Evolutionary conservation across 37 sponge, comb jelly and placozoan species (phyloP).

Genomic region (Haliclona indistincta): DNA sequence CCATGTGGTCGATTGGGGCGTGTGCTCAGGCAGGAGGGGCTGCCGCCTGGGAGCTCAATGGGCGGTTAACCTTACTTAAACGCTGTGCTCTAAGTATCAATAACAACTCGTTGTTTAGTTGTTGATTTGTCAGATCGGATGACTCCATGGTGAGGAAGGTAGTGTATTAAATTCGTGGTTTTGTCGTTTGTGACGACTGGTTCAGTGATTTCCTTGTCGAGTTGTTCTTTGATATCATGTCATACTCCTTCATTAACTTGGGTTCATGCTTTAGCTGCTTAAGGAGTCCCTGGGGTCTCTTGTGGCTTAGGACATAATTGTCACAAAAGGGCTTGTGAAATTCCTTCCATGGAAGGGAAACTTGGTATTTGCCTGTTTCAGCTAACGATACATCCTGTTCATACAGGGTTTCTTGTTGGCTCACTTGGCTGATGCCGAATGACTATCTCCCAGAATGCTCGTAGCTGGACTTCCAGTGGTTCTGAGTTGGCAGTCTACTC

Average conservation of each 20-base stretch:
- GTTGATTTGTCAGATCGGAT: constrained; percentile 26
- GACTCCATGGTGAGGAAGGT: constrained; percentile 41
- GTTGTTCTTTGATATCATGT: constrained; percentile 32
- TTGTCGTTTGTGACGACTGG: background rate
- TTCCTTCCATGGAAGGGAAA: background rate
- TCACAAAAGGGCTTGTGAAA: background rate
- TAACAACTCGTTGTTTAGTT: constrained; percentile 31
- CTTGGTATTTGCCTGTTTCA: background rate
- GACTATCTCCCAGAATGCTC: too few relatives aligned
- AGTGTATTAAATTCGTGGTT: constrained; percentile 14
- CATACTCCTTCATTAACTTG: background rate
- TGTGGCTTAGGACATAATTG: background rate
- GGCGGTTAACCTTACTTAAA: too few relatives aligned
- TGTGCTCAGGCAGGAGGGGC: too few relatives aligned
- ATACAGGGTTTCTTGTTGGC: too few relatives aligned
- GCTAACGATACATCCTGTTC: too few relatives aligned
- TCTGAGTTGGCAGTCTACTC: constrained; percentile 13
- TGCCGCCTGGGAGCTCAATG: too few relatives aligned
- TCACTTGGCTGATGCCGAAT: too few relatives aligned
- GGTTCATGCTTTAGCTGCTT: background rate
- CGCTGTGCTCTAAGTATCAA: constrained; percentile 38
- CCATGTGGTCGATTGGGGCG: too few relatives aligned
- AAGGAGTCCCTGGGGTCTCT: background rate
- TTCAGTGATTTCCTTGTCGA: constrained; percentile 23
- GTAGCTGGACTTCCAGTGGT: too few relatives aligned